phyloP scores from a whole-genome alignment of 1,140 invertebrate species.

The Brachionus koreanus region DNA sequence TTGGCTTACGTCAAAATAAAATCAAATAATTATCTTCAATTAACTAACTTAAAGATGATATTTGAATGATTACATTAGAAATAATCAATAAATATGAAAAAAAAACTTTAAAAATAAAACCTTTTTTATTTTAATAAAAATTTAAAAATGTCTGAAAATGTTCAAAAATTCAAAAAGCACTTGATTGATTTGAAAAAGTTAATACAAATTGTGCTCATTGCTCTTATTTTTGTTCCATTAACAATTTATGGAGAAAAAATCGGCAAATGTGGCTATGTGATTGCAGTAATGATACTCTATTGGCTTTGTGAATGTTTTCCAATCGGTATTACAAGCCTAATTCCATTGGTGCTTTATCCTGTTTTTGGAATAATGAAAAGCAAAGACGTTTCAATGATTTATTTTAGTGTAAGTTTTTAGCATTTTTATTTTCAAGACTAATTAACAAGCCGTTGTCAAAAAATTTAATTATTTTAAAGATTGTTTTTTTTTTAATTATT shows the following conservation, averaged over 20 bases:
- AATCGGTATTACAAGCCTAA: conserved; percentile 58
- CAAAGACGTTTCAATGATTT: conserved; percentile 51
- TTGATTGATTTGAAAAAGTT: background rate
- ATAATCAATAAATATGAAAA: too few relatives aligned
- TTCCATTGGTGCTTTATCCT: conserved; percentile 60
- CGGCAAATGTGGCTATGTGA: conserved; percentile 12
- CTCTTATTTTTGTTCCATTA: background rate
- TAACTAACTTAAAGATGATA: too few relatives aligned
- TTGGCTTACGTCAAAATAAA: too few relatives aligned
- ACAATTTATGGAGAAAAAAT: background rate
- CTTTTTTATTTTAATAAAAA: too few relatives aligned
- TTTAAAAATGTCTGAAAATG: too few relatives aligned
- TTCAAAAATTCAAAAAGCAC: too few relatives aligned
- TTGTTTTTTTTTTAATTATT: too few relatives aligned
- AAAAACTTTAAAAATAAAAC: too few relatives aligned
- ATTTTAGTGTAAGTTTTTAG: conserved; percentile 52
- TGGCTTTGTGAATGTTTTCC: conserved; percentile 61
- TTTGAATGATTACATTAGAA: too few relatives aligned
- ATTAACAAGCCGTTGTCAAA: too few relatives aligned
- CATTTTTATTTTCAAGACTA: background rate
- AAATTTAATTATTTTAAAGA: too few relatives aligned
- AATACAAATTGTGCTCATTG: background rate
- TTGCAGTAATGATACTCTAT: conserved; percentile 47
- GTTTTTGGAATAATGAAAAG: conserved; percentile 54
- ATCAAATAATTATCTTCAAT: too few relatives aligned